A percentile compares a stretch with the other conserved stretches of the same genome.
Evolutionary conservation across 2,113 vertebrate species (phyloP).

Genomic region (Scomber japonicus): DNA sequence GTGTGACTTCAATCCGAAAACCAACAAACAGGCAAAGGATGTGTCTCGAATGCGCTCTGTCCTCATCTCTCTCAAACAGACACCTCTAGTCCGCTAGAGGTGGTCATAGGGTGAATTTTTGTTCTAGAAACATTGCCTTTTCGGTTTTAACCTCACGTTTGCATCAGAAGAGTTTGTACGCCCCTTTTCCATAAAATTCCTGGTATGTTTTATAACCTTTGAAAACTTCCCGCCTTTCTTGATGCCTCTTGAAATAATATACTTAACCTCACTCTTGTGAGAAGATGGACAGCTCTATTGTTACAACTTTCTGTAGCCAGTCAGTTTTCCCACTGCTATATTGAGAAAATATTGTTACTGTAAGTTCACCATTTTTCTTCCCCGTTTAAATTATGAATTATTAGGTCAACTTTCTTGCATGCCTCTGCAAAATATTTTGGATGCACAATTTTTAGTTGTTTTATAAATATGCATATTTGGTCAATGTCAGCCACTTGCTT

Average conservation of each 20-base stretch:
- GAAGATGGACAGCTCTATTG: constrained; percentile 47
- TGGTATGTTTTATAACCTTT: constrained; percentile 58
- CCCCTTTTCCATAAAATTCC: constrained; percentile 46
- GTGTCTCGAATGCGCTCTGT: constrained; percentile 98
- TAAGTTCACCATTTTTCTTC: constrained; percentile 52
- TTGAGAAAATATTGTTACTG: constrained; percentile 72
- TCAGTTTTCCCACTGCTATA: constrained; percentile 49
- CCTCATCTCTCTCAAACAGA: constrained; percentile 98
- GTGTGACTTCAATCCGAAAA: constrained; percentile 99
- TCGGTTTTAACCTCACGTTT: constrained; percentile 61
- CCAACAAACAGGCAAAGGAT: constrained; percentile 99
- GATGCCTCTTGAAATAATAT: constrained; percentile 48
- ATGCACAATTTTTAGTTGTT: constrained; percentile 56
- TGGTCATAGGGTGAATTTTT: constrained; percentile 11
- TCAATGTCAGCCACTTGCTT: constrained; percentile 28
- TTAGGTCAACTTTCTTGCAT: constrained; percentile 65
- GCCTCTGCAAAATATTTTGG: constrained; percentile 60
- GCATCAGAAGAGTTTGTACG: constrained; percentile 55
- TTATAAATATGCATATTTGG: constrained; percentile 47
- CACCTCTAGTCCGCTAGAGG: constrained; percentile 91
- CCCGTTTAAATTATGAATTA: constrained; percentile 64
- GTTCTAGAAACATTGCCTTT: constrained; percentile 66
- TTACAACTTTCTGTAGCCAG: constrained; percentile 41
- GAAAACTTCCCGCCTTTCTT: constrained; percentile 44
- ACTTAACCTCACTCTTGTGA: constrained; percentile 41